phyloP scores from a whole-genome alignment of 2,797 vertebrate genomes.

The Spondyliosoma cantharus region DNA sequence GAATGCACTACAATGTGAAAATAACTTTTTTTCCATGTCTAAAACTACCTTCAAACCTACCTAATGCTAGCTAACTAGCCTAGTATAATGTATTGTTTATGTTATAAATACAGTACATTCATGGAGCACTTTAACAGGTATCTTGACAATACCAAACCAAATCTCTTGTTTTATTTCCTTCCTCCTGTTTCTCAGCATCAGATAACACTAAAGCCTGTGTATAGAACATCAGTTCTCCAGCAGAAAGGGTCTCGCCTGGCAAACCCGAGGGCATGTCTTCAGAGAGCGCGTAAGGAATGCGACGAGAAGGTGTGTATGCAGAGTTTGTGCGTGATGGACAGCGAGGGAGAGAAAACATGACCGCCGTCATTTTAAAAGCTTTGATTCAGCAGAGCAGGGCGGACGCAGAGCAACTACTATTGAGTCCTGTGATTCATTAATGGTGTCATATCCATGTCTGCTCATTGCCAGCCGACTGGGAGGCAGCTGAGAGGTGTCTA shows the following conservation, averaged over 20 bases:
- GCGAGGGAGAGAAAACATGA: constrained; percentile 38
- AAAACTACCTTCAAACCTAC: background rate
- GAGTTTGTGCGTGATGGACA: constrained; percentile 31
- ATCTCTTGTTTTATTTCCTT: constrained; percentile 4
- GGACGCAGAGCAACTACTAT: constrained; percentile 10
- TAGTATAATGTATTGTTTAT: background rate
- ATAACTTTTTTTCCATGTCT: background rate
- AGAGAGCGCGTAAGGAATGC: constrained; percentile 16
- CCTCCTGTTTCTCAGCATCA: constrained; percentile 8
- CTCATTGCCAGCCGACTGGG: constrained; percentile 21
- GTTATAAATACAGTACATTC: background rate
- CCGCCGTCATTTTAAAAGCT: constrained; percentile 47
- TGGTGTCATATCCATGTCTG: constrained; percentile 53
- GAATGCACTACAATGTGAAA: background rate
- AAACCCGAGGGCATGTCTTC: constrained; percentile 12
- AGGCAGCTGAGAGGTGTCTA: constrained; percentile 31
- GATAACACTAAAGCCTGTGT: constrained; percentile 2
- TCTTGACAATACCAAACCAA: background rate
- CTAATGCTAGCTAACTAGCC: background rate
- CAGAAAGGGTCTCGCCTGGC: background rate
- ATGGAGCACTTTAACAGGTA: background rate
- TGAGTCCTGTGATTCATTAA: constrained; percentile 57
- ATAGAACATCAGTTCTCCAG: constrained; percentile 12
- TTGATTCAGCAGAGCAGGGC: constrained; percentile 55
- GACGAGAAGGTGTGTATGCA: constrained; percentile 12